These are phyloP conservation scores for Alca torda DNA, from an alignment of 2,797 vertebrate species.

Conservation along the genomic window DNA sequence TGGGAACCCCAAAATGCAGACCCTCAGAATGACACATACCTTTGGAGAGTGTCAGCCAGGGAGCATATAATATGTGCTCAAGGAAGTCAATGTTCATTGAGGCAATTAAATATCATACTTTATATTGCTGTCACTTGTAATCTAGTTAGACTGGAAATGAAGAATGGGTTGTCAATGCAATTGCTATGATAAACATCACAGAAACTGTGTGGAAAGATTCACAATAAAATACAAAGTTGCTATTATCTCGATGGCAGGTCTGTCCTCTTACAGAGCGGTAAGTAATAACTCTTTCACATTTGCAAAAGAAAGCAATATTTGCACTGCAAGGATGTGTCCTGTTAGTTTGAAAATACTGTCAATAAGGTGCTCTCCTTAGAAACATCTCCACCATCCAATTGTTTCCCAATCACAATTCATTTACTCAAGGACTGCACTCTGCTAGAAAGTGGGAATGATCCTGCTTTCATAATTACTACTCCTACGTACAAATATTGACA, in stretches of 20 bases:
- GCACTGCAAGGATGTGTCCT: constrained; percentile 36
- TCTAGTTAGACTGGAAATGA: constrained; percentile 55
- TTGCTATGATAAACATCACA: constrained; percentile 27
- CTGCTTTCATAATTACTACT: constrained; percentile 30
- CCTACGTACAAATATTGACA: not conserved
- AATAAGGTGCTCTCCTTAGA: constrained; percentile 53
- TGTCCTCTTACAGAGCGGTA: constrained; percentile 2
- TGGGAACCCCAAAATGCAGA: not conserved
- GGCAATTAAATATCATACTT: constrained; percentile 61
- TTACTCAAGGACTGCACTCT: constrained; percentile 28
- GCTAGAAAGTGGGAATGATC: not conserved
- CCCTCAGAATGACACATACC: not conserved
- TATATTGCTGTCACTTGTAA: constrained; percentile 56
- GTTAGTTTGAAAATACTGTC: constrained; percentile 64
- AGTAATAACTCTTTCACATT: constrained; percentile 56
- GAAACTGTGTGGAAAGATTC: not conserved
- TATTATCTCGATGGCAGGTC: constrained; percentile 39
- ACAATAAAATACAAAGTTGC: constrained; percentile 44
- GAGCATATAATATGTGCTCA: not conserved
- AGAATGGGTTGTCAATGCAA: constrained; percentile 52
- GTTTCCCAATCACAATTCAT: constrained; percentile 51
- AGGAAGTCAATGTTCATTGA: constrained; percentile 26
- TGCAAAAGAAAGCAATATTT: constrained; percentile 58
- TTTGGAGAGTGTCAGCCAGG: not conserved
- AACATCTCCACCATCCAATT: constrained; percentile 20